Conservation (phyloP, 2,888 invertebrate genomes). For the Tigriopus californicus region DNA sequence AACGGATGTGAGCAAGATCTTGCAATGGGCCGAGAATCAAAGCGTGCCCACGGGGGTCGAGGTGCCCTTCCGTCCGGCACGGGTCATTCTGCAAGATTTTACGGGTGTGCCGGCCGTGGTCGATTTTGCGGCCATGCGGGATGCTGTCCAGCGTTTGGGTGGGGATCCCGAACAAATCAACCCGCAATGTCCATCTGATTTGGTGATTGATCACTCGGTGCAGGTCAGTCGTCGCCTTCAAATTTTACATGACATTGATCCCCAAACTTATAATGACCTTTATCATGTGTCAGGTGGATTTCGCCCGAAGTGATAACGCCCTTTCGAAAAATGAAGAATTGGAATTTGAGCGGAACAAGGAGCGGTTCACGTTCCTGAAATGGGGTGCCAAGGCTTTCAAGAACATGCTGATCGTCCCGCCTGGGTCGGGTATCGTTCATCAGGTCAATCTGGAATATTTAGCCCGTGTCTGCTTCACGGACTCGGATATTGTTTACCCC, state of each 20-base stretch:
- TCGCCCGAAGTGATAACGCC: slow-evolving; percentile 10
- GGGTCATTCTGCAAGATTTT: slow-evolving; percentile 20
- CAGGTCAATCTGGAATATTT: slow-evolving; percentile 21
- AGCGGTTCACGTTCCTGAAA: slow-evolving; percentile 19
- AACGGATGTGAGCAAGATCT: slow-evolving; percentile 12
- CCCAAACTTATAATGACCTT: too few species aligned
- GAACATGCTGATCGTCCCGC: slow-evolving; percentile 20
- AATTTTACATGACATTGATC: too few species aligned
- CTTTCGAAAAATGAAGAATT: slow-evolving; percentile 17
- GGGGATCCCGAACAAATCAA: slow-evolving; percentile 18
- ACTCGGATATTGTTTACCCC: slow-evolving; percentile 17
- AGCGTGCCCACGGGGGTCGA: background rate
- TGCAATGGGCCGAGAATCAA: slow-evolving; percentile 5
- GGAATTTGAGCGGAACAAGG: slow-evolving; percentile 19
- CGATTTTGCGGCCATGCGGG: slow-evolving; percentile 20
- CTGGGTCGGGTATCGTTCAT: slow-evolving; percentile 20
- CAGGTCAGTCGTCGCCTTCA: slow-evolving; percentile 17
- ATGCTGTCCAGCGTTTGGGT: slow-evolving; percentile 17
- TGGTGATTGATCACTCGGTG: slow-evolving; percentile 20
- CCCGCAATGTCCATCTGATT: slow-evolving; percentile 18
- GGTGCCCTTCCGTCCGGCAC: slow-evolving; percentile 17
- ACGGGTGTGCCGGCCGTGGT: slow-evolving; percentile 20
- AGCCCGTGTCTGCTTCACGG: slow-evolving; percentile 18
- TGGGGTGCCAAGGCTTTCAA: slow-evolving; percentile 20
- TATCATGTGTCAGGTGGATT: slow-evolving; percentile 3